A percentile compares a stretch with the other conserved stretches of the same genome.
Evolutionary conservation across 2,113 vertebrate species (phyloP).

Genomic region (Gobius niger): DNA sequence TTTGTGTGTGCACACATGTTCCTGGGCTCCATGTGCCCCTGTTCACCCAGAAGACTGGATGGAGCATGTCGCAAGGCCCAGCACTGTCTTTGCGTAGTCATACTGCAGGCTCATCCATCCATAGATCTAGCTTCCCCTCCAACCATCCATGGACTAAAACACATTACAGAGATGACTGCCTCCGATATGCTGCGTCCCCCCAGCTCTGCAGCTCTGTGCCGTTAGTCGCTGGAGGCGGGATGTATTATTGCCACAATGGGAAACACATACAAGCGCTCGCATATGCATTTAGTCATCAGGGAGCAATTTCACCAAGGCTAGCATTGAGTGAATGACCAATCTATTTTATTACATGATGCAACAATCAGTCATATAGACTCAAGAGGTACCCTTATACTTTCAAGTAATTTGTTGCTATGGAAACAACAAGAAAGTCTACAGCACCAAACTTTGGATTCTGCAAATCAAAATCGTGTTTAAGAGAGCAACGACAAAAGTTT

Average conservation of each 20-base stretch:
- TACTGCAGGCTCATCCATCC: constrained; percentile 59
- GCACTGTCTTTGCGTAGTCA: constrained; percentile 33
- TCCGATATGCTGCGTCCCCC: constrained; percentile 54
- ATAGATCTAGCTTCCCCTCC: constrained; percentile 46
- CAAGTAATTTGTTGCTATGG: not conserved
- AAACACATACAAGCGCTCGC: constrained; percentile 12
- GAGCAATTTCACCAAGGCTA: not conserved
- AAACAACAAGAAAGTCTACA: not conserved
- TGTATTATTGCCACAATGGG: constrained; percentile 21
- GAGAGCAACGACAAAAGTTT: not conserved
- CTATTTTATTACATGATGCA: not conserved
- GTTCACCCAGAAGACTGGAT: constrained; percentile 13
- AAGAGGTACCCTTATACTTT: not conserved
- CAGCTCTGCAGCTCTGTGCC: constrained; percentile 36
- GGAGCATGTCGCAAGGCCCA: constrained; percentile 33
- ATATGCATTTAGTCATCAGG: constrained; percentile 10
- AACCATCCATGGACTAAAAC: constrained; percentile 68
- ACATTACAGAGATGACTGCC: constrained; percentile 69
- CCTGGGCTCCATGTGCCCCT: constrained; percentile 23
- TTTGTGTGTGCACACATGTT: constrained; percentile 22
- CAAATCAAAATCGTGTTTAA: no score
- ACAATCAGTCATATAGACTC: not conserved
- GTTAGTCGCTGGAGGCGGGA: constrained; percentile 24
- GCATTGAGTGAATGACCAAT: not conserved
- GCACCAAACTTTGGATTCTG: no score